Conservation (phyloP, 2,888 invertebrate genomes). For the Amphipoea lucens region DNA sequence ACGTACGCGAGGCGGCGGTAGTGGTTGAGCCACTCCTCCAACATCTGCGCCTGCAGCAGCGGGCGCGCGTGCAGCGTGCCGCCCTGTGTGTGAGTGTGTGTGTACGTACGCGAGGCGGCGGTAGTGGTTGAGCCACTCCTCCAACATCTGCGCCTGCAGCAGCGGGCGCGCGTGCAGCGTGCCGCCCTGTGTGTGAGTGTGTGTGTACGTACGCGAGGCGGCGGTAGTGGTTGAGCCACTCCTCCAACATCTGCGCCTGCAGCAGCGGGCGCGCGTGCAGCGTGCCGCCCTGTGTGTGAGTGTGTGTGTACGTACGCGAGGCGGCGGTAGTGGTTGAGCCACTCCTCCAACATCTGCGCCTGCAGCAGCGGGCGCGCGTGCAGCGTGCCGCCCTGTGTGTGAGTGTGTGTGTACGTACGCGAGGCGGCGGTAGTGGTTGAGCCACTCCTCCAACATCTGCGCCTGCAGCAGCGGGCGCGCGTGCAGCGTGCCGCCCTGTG, state of each 20-base stretch:
- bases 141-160: slow-evolving; percentile 95
- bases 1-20: slow-evolving; percentile 94
- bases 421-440: slow-evolving; percentile 97
- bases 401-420: slow-evolving; percentile 83
- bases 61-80: slow-evolving; percentile 94
- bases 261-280: slow-evolving; percentile 96
- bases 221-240: slow-evolving; percentile 98
- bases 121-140: slow-evolving; percentile 98
- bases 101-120: slow-evolving; percentile 92
- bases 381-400: slow-evolving; percentile 91
- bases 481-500: slow-evolving; percentile 93
- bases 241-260: slow-evolving; percentile 94
- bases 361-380: slow-evolving; percentile 95
- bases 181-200: slow-evolving; percentile 87
- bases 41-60: slow-evolving; percentile 93
- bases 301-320: slow-evolving; percentile 89
- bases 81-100: slow-evolving; percentile 93
- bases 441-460: slow-evolving; percentile 96
- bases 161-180: slow-evolving; percentile 96
- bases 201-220: slow-evolving; percentile 92
- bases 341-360: slow-evolving; percentile 93
- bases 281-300: slow-evolving; percentile 91
- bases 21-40: slow-evolving; percentile 97
- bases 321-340: slow-evolving; percentile 98
- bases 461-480: slow-evolving; percentile 93